These are phyloP conservation scores for Engraulis encrasicolus DNA, from an alignment of 2,113 vertebrate genomes.

Conservation along the genomic window DNA sequence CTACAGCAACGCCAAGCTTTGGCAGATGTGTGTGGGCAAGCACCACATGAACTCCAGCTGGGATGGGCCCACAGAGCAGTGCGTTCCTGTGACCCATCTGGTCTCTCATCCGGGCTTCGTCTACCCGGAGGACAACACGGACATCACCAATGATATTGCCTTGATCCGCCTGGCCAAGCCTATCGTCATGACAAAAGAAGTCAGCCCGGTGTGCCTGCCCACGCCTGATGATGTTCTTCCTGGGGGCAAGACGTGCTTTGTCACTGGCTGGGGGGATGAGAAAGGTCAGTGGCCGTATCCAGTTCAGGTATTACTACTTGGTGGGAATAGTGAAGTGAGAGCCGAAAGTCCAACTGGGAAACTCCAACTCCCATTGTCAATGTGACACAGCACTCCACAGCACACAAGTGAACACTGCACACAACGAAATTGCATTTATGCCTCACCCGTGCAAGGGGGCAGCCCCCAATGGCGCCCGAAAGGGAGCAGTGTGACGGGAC, in stretches of 20 bases:
- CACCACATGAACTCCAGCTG: conserved; percentile 72
- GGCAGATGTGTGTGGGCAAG: conserved; percentile 79
- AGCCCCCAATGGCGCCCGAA: no score
- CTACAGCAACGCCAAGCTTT: conserved; percentile 76
- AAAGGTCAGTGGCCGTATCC: conserved; percentile 47
- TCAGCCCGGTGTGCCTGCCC: conserved; percentile 74
- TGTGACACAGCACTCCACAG: background rate
- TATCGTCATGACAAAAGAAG: conserved; percentile 54
- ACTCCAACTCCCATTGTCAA: no score
- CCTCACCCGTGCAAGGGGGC: no score
- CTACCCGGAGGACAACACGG: conserved; percentile 72
- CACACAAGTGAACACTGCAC: background rate
- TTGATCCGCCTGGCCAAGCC: conserved; percentile 71
- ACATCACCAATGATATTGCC: conserved; percentile 77
- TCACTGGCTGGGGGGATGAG: conserved; percentile 79
- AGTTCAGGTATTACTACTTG: background rate
- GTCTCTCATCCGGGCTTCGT: conserved; percentile 73
- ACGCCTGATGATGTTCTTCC: conserved; percentile 65
- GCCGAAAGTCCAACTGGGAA: no score
- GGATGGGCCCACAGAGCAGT: conserved; percentile 65
- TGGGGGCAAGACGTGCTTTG: conserved; percentile 70
- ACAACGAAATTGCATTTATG: no score
- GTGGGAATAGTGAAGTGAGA: no score
- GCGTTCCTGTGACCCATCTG: conserved; percentile 67
- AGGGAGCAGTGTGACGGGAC: no score